A percentile compares a stretch with the other conserved stretches of the same genome.
Conservation (phyloP, 2,797 vertebrate species). For the Thripadectes ignobilis region DNA sequence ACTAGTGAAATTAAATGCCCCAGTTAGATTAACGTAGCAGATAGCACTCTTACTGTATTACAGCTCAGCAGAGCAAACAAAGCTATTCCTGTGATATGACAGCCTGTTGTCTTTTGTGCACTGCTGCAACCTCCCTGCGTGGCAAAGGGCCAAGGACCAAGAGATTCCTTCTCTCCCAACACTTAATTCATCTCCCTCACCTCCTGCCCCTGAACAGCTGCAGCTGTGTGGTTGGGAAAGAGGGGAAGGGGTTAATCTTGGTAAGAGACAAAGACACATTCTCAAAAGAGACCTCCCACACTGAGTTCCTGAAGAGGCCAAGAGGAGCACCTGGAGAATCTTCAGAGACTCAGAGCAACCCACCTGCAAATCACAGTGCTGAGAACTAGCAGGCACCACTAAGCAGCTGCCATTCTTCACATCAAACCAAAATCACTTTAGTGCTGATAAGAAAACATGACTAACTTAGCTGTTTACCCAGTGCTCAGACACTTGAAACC, state of each 20-base stretch:
- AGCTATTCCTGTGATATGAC: slow-evolving; percentile 2
- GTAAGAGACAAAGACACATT: neutral
- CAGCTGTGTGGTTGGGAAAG: neutral
- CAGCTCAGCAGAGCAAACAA: slow-evolving; percentile 46
- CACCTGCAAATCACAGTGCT: neutral
- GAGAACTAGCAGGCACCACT: neutral
- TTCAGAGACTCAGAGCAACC: neutral
- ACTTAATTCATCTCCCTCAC: neutral
- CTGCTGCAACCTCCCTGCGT: neutral
- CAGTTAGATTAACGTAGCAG: slow-evolving; percentile 14
- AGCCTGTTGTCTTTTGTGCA: neutral
- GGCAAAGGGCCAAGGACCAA: neutral
- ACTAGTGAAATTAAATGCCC: slow-evolving; percentile 55
- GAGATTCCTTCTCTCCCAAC: neutral
- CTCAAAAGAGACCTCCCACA: neutral
- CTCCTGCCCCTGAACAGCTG: neutral
- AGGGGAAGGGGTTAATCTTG: neutral
- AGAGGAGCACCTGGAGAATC: neutral
- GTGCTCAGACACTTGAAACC: neutral
- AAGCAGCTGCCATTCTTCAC: neutral
- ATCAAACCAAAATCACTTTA: neutral
- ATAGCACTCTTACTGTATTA: slow-evolving; percentile 58
- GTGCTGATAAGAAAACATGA: neutral
- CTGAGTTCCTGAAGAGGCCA: neutral
- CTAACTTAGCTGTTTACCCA: neutral